Base-by-base conservation (phyloP, 1,140 invertebrate species). In the Sminthurinus signatus region DNA sequence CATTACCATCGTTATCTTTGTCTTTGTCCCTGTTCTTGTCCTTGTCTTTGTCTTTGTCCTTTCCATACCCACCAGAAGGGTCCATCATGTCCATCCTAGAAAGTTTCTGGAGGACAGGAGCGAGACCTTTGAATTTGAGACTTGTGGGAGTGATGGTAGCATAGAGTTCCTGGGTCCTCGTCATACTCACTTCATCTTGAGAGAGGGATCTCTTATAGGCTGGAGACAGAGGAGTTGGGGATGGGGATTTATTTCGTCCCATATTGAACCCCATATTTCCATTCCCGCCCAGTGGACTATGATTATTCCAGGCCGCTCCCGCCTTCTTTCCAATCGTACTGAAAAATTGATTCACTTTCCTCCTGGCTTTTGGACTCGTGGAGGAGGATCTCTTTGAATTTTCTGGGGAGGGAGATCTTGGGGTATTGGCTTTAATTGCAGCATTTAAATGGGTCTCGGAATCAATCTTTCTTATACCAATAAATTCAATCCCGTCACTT, bases 271-370 rank as follows among this genome's bases (percentile, higher is more conserved):
- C 54, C 2, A 10, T 31, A 4, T 27, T 12, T 8, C 5, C 5
- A 15, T 36, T 5, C 2, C 54, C 54, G 21, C 54, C 39, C n/a
- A 56, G 19, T 8, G 54, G 54, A 42, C 32, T 56, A 17, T 36
- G 36, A 46, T 44, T 39, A 31, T 64, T 65, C 19, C 67, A 72
- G 2, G 70, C 70, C 48, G 70, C 70, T 27, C 70, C 70, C n/a
- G 70, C 70, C 42, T 60, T 69, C 60, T 69, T 72, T n/a, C 70
- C 70, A 31, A 72, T 69, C 4, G 70, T 72, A 51, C 70, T 72
- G 42, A 72, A 72, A 43, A 72, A 72, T 29, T 72, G 70, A 60
- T 72, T 72, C 2, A 72, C 70, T 67, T 66, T 65, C 52, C 70
- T 39, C 32, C 65, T 62, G 5, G 70, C 55, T 64, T 71, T 71